Evolutionary conservation across 2,888 invertebrate genomes (phyloP).

Genomic region (Sinopyrophorus schimmeli): DNA sequence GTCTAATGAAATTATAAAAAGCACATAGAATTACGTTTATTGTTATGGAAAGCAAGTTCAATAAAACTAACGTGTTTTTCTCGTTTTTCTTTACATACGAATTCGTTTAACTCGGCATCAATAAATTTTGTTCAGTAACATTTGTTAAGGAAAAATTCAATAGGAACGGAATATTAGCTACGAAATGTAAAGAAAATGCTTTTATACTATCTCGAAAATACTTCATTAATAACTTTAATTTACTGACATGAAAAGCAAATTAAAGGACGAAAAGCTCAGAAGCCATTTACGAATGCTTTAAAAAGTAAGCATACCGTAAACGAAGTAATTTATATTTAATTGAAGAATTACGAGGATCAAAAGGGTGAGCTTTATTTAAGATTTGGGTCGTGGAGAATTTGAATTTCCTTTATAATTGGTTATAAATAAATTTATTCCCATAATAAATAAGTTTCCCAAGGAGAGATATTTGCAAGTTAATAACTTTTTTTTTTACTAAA

Average conservation of each 20-base stretch:
- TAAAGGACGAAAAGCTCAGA: slow-evolving; percentile 6
- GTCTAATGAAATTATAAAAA: too few relatives aligned
- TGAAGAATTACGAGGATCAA: slow-evolving; percentile 24
- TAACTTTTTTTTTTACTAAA: slow-evolving; percentile 15
- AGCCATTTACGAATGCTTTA: slow-evolving; percentile 9
- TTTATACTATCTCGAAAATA: neutral
- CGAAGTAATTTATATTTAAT: slow-evolving; percentile 23
- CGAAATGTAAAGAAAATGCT: neutral
- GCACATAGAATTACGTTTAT: too few relatives aligned
- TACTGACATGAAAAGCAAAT: slow-evolving; percentile 7
- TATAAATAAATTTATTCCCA: slow-evolving; percentile 25
- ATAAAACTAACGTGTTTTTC: too few relatives aligned
- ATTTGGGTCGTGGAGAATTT: slow-evolving; percentile 21
- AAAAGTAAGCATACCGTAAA: slow-evolving; percentile 1
- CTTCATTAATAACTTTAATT: neutral
- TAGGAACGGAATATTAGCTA: neutral
- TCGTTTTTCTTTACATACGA: too few relatives aligned
- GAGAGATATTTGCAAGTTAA: slow-evolving; percentile 17
- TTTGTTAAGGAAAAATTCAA: too few relatives aligned
- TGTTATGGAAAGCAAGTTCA: too few relatives aligned
- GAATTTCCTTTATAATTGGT: slow-evolving; percentile 21
- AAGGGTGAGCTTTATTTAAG: slow-evolving; percentile 13
- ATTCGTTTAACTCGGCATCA: too few relatives aligned
- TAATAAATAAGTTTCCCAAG: slow-evolving; percentile 12
- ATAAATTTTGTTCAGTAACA: too few relatives aligned